A percentile compares a stretch with the other conserved stretches of the same genome.
These are phyloP conservation scores for Pseudochirops corinnae DNA, from an alignment of 2,797 vertebrate genomes.

Conservation along the genomic window DNA sequence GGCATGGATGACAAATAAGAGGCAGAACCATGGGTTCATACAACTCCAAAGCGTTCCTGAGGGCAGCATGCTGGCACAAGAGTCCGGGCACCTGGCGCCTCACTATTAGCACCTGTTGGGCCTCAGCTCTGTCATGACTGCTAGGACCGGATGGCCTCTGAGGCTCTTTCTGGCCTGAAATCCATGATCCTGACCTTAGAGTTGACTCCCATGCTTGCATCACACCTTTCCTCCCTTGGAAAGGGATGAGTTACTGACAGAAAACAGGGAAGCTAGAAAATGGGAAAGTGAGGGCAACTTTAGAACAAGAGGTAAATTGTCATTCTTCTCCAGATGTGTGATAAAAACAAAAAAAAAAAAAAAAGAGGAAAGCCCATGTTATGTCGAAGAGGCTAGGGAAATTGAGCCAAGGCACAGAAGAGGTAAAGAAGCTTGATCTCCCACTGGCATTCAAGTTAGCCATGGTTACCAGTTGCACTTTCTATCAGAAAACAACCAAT, in stretches of 20 bases:
- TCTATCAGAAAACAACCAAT: neutral
- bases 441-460: neutral
- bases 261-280: slow-evolving; percentile 33
- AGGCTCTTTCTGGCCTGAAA: neutral
- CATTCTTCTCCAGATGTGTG: neutral
- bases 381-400: neutral
- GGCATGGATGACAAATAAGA: neutral
- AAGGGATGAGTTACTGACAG: slow-evolving; percentile 4
- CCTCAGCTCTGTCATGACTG: neutral
- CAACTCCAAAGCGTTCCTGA: neutral
- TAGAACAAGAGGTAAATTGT: neutral
- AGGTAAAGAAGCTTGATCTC: neutral
- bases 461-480: neutral
- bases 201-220: neutral
- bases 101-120: neutral
- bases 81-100: no score
- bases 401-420: neutral
- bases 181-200: neutral
- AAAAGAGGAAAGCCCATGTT: neutral
- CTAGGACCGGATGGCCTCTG: neutral
- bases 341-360: neutral
- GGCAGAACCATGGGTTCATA: neutral
- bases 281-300: neutral
- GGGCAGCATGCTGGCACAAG: neutral
- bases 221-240: neutral